A percentile compares a stretch with the other conserved stretches of the same genome.
These are phyloP conservation scores for Xestobium rufovillosum DNA, from an alignment of 2,888 invertebrate species.

Conservation along the genomic window DNA sequence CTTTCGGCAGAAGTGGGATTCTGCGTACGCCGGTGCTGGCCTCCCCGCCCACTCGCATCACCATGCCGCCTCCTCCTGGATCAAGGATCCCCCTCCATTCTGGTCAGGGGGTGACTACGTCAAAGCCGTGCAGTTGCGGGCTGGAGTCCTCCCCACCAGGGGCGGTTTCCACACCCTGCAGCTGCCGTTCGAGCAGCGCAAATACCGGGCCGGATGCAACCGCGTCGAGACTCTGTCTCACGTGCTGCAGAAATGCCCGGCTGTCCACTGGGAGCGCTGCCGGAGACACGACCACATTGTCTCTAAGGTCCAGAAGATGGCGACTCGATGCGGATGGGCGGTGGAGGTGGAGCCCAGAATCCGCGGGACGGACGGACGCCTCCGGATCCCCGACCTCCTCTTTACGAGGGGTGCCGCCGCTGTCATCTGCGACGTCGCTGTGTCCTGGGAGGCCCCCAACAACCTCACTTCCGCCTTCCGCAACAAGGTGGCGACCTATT, in stretches of 20 bases:
- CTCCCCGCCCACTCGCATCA: slow-evolving; percentile 4
- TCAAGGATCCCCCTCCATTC: slow-evolving; percentile 20
- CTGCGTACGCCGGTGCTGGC: slow-evolving; percentile 20
- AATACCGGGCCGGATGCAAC: slow-evolving; percentile 19
- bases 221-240: slow-evolving; percentile 19
- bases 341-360: slow-evolving; percentile 14
- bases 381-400: slow-evolving; percentile 16
- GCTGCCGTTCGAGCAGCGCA: slow-evolving; percentile 19
- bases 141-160: slow-evolving; percentile 27
- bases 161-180: slow-evolving; percentile 25
- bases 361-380: slow-evolving; percentile 10
- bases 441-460: slow-evolving; percentile 18
- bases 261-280: slow-evolving; percentile 20
- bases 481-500: slow-evolving; percentile 15
- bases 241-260: slow-evolving; percentile 21
- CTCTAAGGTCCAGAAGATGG: slow-evolving; percentile 1
- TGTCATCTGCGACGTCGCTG: slow-evolving; percentile 13
- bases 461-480: slow-evolving; percentile 11
- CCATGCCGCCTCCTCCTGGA: slow-evolving; percentile 15
- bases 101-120: slow-evolving; percentile 27
- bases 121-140: slow-evolving; percentile 26
- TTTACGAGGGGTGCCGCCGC: slow-evolving; percentile 6
- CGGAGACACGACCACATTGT: slow-evolving; percentile 14
- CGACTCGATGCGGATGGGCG: slow-evolving; percentile 9
- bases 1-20: slow-evolving; percentile 13